Percentiles rank a stretch among this genome's conserved stretches.
These are phyloP conservation scores for Panonychus citri DNA, from an alignment of 1,140 invertebrate genomes.

Conservation along the genomic window DNA sequence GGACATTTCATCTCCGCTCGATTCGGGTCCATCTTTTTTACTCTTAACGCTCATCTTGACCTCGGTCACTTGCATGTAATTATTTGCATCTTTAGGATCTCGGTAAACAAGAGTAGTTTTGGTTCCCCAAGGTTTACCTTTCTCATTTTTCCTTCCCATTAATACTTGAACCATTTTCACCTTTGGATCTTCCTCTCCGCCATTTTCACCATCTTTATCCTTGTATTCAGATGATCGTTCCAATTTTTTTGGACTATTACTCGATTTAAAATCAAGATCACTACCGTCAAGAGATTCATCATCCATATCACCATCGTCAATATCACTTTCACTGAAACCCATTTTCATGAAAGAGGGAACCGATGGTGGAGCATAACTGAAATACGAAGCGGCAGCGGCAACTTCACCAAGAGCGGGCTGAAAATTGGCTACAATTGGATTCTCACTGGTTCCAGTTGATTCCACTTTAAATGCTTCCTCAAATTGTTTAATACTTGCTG, in stretches of 20 bases:
- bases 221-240: background rate
- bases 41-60: background rate
- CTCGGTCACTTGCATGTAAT: constrained; percentile 2
- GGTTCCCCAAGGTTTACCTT: constrained; percentile 1
- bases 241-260: background rate
- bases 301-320: background rate
- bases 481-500: no score
- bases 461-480: no score
- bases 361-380: background rate
- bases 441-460: no score
- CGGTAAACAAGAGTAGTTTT: background rate
- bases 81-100: background rate
- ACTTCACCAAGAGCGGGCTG: background rate
- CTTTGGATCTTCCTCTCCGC: background rate
- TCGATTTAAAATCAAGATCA: background rate
- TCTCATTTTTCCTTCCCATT: background rate
- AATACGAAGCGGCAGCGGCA: background rate
- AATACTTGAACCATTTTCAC: background rate
- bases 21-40: background rate
- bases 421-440: no score
- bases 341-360: background rate
- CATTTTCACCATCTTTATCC: background rate
- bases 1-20: no score
- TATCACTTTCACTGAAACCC: background rate
- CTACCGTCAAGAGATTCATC: background rate